These are phyloP conservation scores for Pyrrhura leucotis DNA, from an alignment of 2,797 vertebrate species.

Conservation along the genomic window DNA sequence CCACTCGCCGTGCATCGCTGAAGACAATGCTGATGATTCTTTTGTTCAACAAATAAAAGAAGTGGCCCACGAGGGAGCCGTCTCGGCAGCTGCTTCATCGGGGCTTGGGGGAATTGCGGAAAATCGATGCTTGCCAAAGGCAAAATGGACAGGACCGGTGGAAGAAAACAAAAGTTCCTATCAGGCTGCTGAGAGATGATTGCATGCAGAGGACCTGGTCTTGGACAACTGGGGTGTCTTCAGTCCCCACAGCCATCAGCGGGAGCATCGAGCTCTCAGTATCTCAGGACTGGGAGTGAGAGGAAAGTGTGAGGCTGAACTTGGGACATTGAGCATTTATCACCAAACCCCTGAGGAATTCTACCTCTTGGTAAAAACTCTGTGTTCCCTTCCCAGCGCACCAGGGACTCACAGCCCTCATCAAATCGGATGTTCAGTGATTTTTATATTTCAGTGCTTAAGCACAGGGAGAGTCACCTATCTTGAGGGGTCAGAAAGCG, in stretches of 20 bases:
- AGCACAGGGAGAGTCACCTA: neutral
- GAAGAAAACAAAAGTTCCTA: conserved; percentile 19
- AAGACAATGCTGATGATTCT: conserved; percentile 53
- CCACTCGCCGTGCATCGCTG: neutral
- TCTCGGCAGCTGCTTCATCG: conserved; percentile 57
- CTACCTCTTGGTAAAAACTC: neutral
- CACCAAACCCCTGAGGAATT: neutral
- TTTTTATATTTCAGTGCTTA: neutral
- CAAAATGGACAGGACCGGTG: conserved; percentile 28
- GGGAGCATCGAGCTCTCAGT: rapidly evolving
- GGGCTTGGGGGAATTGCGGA: conserved; percentile 51
- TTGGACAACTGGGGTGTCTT: neutral
- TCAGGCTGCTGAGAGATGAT: neutral
- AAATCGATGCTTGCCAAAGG: conserved; percentile 63
- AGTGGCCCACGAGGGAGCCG: conserved; percentile 54
- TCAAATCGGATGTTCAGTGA: neutral
- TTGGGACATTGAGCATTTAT: rapidly evolving
- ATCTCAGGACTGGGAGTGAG: neutral
- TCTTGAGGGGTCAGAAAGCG: neutral
- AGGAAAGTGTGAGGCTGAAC: neutral
- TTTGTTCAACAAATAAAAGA: conserved; percentile 70
- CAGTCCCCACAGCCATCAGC: neutral
- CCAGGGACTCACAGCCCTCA: neutral
- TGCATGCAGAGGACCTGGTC: neutral
- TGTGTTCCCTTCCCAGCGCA: neutral